phyloP scores from a whole-genome alignment of 2,888 invertebrate genomes.

The Augiades crinisus region DNA sequence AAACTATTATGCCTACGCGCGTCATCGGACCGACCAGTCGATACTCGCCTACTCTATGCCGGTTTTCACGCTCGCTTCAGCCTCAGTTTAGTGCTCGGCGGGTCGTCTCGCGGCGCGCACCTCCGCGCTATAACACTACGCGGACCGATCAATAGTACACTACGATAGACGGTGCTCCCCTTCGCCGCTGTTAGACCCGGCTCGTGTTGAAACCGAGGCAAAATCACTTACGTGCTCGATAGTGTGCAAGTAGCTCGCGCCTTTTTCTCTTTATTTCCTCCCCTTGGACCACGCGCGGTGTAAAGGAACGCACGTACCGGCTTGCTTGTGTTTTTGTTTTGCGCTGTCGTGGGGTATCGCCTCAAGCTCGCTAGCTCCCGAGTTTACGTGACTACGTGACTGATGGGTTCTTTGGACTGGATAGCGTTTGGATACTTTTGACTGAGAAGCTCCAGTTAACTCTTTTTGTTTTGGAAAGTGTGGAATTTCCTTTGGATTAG shows the following conservation, averaged over 20 bases:
- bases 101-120: constrained; percentile 57
- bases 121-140: constrained; percentile 30
- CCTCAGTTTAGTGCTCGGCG: constrained; percentile 58
- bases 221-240: constrained; percentile 35
- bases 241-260: not conserved
- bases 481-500: not conserved
- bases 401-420: not conserved
- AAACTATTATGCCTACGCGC: constrained; percentile 1
- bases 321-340: constrained; percentile 29
- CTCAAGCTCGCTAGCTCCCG: not conserved
- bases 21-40: not conserved
- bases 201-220: constrained; percentile 28
- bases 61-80: constrained; percentile 15
- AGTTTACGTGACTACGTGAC: not conserved
- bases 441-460: not conserved
- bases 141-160: constrained; percentile 34
- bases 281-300: not conserved
- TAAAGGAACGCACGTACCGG: constrained; percentile 18
- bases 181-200: not conserved
- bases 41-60: constrained; percentile 13
- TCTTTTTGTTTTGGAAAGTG: not conserved
- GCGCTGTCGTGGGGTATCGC: not conserved
- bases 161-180: constrained; percentile 31
- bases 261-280: not conserved
- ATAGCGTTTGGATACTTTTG: not conserved